Conservation (phyloP, 2,113 vertebrate species). For the Atherinomorus stipes region DNA sequence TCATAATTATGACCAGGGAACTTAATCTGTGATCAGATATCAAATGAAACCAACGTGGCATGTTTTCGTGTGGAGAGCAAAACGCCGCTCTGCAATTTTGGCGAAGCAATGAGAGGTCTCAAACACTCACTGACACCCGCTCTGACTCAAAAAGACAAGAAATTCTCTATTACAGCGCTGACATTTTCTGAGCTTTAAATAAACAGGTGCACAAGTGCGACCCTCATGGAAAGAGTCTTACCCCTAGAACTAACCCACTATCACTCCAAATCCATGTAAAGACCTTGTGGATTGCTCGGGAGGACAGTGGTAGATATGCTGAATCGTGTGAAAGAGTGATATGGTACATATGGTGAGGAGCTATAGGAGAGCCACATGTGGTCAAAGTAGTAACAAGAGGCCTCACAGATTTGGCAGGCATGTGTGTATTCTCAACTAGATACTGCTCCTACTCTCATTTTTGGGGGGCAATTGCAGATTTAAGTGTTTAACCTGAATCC, state of each 20-base stretch:
- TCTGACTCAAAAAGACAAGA: slow-evolving; percentile 58
- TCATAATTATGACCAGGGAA: slow-evolving; percentile 74
- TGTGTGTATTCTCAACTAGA: slow-evolving; percentile 44
- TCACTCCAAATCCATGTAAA: slow-evolving; percentile 66
- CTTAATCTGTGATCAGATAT: slow-evolving; percentile 79
- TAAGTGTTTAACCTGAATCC: slow-evolving; percentile 41
- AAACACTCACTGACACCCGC: slow-evolving; percentile 59
- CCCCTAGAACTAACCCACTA: slow-evolving; percentile 43
- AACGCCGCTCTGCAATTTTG: slow-evolving; percentile 74
- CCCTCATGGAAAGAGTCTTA: slow-evolving; percentile 59
- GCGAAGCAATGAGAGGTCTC: slow-evolving; percentile 71
- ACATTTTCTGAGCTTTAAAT: slow-evolving; percentile 61
- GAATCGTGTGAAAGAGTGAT: not conserved
- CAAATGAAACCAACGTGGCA: slow-evolving; percentile 71
- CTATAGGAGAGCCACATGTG: slow-evolving; percentile 64
- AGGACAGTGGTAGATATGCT: slow-evolving; percentile 40
- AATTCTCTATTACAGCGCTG: slow-evolving; percentile 53
- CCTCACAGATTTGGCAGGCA: slow-evolving; percentile 60
- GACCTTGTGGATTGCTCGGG: slow-evolving; percentile 49
- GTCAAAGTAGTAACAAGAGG: slow-evolving; percentile 72
- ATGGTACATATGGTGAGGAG: slow-evolving; percentile 31
- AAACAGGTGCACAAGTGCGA: slow-evolving; percentile 74
- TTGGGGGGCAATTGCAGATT: slow-evolving; percentile 38
- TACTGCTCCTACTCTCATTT: slow-evolving; percentile 47
- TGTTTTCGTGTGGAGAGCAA: slow-evolving; percentile 70